Conservation (phyloP, 2,113 vertebrate genomes). For the Poeciliopsis retropinna region DNA sequence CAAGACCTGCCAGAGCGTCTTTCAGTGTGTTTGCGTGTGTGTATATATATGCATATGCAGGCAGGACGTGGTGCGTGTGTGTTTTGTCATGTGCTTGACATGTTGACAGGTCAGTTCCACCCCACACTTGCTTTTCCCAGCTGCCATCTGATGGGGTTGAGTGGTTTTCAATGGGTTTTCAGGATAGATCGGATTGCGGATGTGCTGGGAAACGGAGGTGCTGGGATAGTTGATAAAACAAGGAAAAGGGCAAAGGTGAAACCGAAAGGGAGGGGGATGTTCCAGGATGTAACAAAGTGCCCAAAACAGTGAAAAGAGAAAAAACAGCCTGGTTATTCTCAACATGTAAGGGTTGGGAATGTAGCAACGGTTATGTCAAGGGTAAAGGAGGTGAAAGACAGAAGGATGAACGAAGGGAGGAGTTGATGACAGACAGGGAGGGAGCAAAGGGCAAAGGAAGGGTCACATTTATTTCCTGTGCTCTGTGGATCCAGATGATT, state of each 20-base stretch:
- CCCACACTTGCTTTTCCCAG: conserved; percentile 66
- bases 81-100: conserved; percentile 68
- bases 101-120: conserved; percentile 76
- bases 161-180: conserved; percentile 74
- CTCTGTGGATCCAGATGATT: conserved; percentile 59
- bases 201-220: conserved; percentile 56
- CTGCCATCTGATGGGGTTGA: conserved; percentile 77
- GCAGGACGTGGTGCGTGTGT: conserved; percentile 2
- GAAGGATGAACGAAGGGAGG: conserved; percentile 40
- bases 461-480: conserved; percentile 74
- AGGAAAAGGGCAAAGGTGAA: conserved; percentile 36
- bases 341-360: conserved; percentile 34
- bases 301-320: neutral
- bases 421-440: conserved; percentile 26
- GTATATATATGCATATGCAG: conserved; percentile 21
- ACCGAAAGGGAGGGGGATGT: neutral
- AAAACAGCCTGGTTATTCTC: neutral
- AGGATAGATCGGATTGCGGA: conserved; percentile 35
- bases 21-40: conserved; percentile 1
- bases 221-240: conserved; percentile 38
- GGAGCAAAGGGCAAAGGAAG: conserved; percentile 58
- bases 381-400: conserved; percentile 54
- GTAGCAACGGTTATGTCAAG: neutral
- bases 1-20: neutral
- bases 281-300: neutral